Base-by-base conservation (phyloP, 2,888 invertebrate genomes). In the Panzeria rudis region DNA sequence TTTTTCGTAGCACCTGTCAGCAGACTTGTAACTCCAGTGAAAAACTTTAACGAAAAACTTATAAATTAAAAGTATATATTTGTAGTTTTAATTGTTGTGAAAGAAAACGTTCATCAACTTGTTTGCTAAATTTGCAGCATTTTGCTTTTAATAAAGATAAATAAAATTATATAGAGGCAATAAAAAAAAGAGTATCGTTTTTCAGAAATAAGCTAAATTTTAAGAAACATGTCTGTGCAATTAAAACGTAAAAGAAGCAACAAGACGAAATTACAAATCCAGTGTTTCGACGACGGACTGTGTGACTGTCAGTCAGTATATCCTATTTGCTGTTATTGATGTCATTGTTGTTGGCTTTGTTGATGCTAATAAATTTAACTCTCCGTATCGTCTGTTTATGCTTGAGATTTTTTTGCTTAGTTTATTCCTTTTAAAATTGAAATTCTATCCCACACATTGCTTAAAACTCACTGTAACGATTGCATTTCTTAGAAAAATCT, bases 401-500 rank as follows among this genome's bases (percentile, higher is more conserved):
- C 2, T 56, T 41, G 41, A 20, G 29, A 17, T 59, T 29, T 50
- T 44, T 5, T 4, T 0, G 6, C 17, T 17, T 38, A n/a, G n/a
- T 29, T 38, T 2, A 32, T 11, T 11, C 23, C 2, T 38, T 41
- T 29, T 38, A 0, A 17, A 62, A 17, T 47, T 84, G 79, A 79
- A 79, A 84, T 84, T 84, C 83, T 64, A 84, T 76, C 75, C 79
- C 71, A 79, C 62, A 84, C 52, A n/a, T 44, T 71, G 54, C n/a
- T 13, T 25, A 17, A n/a, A 25, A 61, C 23, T 35, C 35, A 17
- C 20, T 35, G 64, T 54, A 23, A 61, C 41, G 23, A 35, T 23
- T 64, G 64, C 35, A 72, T 11, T 69, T 64, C 71, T 56, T 44
- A 25, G 44, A 56, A 72, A 78, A 62, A 79, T 72, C 32, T 38